Base-by-base conservation (phyloP, 2,888 invertebrate species). In the Lepidochitona cinerea region DNA sequence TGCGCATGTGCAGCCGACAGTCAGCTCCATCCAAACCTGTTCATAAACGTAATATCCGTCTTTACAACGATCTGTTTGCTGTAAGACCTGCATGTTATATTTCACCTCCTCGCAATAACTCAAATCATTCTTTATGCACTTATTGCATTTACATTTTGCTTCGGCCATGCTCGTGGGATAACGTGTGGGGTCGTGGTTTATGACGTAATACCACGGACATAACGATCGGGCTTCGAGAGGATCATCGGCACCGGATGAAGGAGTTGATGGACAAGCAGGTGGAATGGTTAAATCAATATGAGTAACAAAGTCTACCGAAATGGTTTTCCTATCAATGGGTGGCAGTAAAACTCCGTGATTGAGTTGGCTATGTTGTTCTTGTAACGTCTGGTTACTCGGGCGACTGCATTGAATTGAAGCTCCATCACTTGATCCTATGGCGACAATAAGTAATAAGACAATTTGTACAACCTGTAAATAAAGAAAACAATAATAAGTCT, bases 141-240 rank as follows among this genome's bases (percentile, higher is more conserved):
- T 37, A 12, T n/a, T 14, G 36, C 75, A 75, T 12, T 65, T 33
- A 14, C 74, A 49, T 14, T 33, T 29, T 9, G 78, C 79, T n/a
- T 68, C 36, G 23, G 72, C 68, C 12, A 79, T 71, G 0, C 49
- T 52, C 4, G 68, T 49, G 7, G 79, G 79, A 37, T 64, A 75
- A 1, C 72, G 68, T 1, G 7, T 41, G 3, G 68, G 23, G 33
- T 76, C 69, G 49, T 72, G 75, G 18, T 74, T 41, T 6, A 41
- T 32, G 7, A n/a, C 67, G 64, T 78, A 78, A 35, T 73, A 75
- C 79, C 78, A 79, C 0, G 79, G 79, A 37, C 79, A 79, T 4
- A 70, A 69, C 18, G 79, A 79, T 2, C 75, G 66, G 18, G 70
- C 68, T 33, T 79, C 33, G 0, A 69, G 26, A 1, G 73, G 72